A percentile compares a stretch with the other conserved stretches of the same genome.
phyloP scores from a whole-genome alignment of 2,888 invertebrate genomes.

The Falcaria lacertinaria region DNA sequence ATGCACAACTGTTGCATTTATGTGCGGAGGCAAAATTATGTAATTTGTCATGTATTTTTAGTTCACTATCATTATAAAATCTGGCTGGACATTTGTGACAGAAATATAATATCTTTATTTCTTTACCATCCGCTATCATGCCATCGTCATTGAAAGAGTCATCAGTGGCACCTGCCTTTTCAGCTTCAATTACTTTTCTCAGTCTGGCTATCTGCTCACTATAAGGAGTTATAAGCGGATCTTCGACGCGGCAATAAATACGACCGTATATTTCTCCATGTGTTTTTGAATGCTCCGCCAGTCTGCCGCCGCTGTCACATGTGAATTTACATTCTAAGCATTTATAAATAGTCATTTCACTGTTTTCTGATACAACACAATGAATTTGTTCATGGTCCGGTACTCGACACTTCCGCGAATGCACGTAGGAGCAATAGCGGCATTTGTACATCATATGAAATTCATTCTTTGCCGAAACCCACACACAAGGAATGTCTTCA shows the following conservation, averaged over 20 bases:
- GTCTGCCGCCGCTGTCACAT: conserved; percentile 84
- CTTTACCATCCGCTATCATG: conserved; percentile 33
- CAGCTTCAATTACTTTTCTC: conserved; percentile 59
- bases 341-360: conserved; percentile 76
- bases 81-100: conserved; percentile 92
- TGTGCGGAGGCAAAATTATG: conserved; percentile 82
- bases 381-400: conserved; percentile 92
- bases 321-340: conserved; percentile 90
- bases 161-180: conserved; percentile 44
- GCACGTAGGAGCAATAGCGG: conserved; percentile 90
- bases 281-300: conserved; percentile 86
- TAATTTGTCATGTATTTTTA: conserved; percentile 85
- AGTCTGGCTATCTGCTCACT: conserved; percentile 81
- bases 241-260: conserved; percentile 85
- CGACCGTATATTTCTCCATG: conserved; percentile 85
- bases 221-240: conserved; percentile 81
- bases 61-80: conserved; percentile 87
- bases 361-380: conserved; percentile 68
- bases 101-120: conserved; percentile 81
- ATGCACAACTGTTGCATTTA: conserved; percentile 88
- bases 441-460: conserved; percentile 92
- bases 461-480: conserved; percentile 86
- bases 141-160: conserved; percentile 44
- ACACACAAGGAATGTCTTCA: conserved; percentile 85
- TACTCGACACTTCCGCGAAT: conserved; percentile 88